These are phyloP conservation scores for Merodon equestris DNA, from an alignment of 2,888 invertebrate genomes.

Conservation along the genomic window DNA sequence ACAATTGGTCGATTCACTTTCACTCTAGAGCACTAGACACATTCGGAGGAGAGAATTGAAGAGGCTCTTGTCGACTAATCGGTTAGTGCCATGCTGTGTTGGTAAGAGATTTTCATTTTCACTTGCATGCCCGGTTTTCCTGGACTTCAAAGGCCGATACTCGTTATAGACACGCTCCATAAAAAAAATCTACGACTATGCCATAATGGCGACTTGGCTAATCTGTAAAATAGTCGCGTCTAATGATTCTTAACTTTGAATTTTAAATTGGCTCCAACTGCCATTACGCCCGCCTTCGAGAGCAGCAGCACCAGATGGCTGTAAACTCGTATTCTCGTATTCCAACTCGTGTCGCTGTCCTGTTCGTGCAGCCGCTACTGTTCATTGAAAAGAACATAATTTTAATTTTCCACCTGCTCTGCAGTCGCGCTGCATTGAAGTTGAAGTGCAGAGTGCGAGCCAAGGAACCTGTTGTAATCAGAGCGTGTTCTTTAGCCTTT, in stretches of 20 bases:
- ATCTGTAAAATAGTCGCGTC: too few species aligned
- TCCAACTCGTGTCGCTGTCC: too few species aligned
- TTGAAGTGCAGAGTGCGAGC: constrained; percentile 9
- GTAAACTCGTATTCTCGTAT: too few species aligned
- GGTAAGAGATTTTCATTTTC: constrained; percentile 44
- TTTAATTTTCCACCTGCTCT: constrained; percentile 52
- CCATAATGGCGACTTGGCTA: too few species aligned
- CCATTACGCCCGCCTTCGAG: too few species aligned
- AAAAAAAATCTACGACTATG: not conserved
- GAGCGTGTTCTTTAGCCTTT: constrained; percentile 22
- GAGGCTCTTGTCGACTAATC: constrained; percentile 25
- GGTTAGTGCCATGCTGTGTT: constrained; percentile 52
- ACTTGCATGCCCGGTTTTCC: constrained; percentile 36
- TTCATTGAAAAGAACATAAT: constrained; percentile 34
- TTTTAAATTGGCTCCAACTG: too few species aligned
- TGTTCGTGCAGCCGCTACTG: constrained; percentile 44
- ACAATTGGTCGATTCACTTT: constrained; percentile 57
- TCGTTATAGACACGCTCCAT: too few species aligned
- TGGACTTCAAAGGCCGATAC: constrained; percentile 26
- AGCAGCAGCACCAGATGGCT: too few species aligned
- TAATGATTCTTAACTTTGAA: too few species aligned
- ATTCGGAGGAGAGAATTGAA: constrained; percentile 1
- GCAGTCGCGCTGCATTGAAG: constrained; percentile 23
- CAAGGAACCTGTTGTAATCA: constrained; percentile 58
- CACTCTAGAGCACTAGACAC: constrained; percentile 33